These are phyloP conservation scores for Neosalanx taihuensis DNA, from an alignment of 2,797 vertebrate species.

Conservation along the genomic window DNA sequence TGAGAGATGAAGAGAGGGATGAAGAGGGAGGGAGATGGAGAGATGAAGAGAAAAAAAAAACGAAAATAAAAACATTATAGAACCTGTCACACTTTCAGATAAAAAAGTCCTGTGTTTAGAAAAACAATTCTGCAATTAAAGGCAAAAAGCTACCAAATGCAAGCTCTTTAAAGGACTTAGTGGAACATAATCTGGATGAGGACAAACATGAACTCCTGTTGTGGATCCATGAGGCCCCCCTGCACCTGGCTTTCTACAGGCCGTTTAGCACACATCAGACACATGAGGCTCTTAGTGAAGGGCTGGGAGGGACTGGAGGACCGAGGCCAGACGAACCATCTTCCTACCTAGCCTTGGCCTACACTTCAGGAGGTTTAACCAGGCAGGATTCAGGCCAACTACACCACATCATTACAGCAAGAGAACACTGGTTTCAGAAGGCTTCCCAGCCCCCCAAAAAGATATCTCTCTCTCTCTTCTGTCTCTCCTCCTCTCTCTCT, in stretches of 20 bases:
- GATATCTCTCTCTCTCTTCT: background rate
- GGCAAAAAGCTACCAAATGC: conserved; percentile 34
- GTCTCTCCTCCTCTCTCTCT: too few species aligned
- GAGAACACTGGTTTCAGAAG: conserved; percentile 16
- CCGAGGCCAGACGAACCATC: conserved; percentile 19
- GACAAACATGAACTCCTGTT: conserved; percentile 27
- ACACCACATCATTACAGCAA: conserved; percentile 28
- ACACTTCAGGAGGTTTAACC: conserved; percentile 33
- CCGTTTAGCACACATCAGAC: background rate
- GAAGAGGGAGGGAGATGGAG: conserved; percentile 5
- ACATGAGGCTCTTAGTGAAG: background rate
- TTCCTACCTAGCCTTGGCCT: conserved; percentile 34
- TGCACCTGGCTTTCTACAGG: conserved; percentile 21
- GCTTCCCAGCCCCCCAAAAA: conserved; percentile 13
- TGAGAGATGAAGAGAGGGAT: background rate
- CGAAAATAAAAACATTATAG: background rate
- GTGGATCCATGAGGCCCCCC: conserved; percentile 22
- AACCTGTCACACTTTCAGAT: background rate
- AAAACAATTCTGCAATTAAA: conserved; percentile 30
- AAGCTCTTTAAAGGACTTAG: conserved; percentile 48
- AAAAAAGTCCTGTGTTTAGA: background rate
- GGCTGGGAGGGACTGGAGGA: conserved; percentile 1
- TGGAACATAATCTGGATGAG: conserved; percentile 32
- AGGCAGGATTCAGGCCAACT: conserved; percentile 45
- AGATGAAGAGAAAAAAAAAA: background rate